Evolutionary conservation across 2,888 invertebrate genomes (phyloP).

Genomic region (Deilephila elpenor): DNA sequence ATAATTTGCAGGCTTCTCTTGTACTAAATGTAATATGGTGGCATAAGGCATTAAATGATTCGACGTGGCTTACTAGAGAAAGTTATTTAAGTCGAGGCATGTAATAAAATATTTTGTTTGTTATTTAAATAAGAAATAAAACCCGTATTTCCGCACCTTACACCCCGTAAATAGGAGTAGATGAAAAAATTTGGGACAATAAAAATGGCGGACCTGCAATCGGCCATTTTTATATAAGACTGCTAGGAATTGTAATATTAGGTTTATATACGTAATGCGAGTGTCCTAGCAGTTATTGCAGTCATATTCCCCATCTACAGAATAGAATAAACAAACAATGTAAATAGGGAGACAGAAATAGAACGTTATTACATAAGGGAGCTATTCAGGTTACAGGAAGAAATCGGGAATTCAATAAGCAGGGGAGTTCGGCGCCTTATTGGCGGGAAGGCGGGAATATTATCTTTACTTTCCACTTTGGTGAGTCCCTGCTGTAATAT

Average conservation of each 20-base stretch:
- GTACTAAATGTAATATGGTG: not conserved
- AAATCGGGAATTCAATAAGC: conserved; percentile 19
- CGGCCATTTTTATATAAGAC: too few species aligned
- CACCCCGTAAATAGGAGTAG: too few species aligned
- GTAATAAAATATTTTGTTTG: too few species aligned
- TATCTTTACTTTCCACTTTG: conserved; percentile 27
- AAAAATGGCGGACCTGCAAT: too few species aligned
- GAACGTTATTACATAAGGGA: conserved; percentile 6
- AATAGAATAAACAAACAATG: not conserved
- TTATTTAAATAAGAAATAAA: too few species aligned
- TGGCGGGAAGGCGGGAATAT: conserved; percentile 24
- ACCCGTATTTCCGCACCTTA: too few species aligned
- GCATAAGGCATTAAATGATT: not conserved
- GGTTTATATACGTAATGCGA: too few species aligned
- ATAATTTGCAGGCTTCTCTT: not conserved
- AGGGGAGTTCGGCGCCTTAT: conserved; percentile 2
- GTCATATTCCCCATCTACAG: not conserved
- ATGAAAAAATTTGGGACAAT: too few species aligned
- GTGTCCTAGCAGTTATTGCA: too few species aligned
- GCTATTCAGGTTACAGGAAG: conserved; percentile 20
- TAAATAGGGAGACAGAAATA: conserved; percentile 2
- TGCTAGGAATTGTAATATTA: too few species aligned
- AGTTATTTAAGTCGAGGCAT: not conserved
- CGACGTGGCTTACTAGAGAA: not conserved
- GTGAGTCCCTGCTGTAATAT: conserved; percentile 3